Evolutionary conservation across 2,113 vertebrate genomes (phyloP), one percentile per base, ranked within the genome.

Genomic region (Centrocercus urophasianus): DNA sequence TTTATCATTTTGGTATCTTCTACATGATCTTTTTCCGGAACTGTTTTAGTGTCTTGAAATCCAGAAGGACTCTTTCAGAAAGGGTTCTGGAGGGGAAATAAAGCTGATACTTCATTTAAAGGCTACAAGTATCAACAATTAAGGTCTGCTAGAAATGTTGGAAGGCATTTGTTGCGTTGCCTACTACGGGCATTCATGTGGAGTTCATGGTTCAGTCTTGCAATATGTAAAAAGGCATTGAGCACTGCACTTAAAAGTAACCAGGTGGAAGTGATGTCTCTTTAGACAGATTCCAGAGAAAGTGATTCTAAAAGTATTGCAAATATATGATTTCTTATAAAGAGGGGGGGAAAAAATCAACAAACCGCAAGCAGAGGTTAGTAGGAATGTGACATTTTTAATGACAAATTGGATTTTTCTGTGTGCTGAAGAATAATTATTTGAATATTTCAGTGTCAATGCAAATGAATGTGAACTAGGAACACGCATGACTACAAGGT

Each of bases 401-500:
- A 48, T 5, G 20, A 92, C 88, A 88, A 94, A 88, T 60, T 81
- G 34, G 72, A 5, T 48, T 90, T 50, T 85, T 94, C 69, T 96
- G 91, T 36, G 81, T 96, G 82, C 61, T 90, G 89, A 67, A 90
- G 90, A 95, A 47, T 36, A 88, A 63, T 48, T 47, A 19, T 71
- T 86, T 95, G 72, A 85, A 78, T 96, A 30, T 96, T 97, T 85
- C 64, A 96, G 73, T 82, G 90, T 95, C 72, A 93, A 75, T 69
- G 54, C 67, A 83, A 84, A 14, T 85, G 93, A 96, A 27, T 56
- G 89, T 94, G 94, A 97, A 66, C 67, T 89, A 34, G 96, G 78
- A 91, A 91, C 8, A 17, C 95, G 93, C 20, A 97, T 97, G 97
- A 89, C 77, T 89, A 98, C 97, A 9, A 97, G 97, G 69, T 97